These are phyloP conservation scores for Gadus macrocephalus DNA, from an alignment of 2,113 vertebrate species.

Conservation along the genomic window DNA sequence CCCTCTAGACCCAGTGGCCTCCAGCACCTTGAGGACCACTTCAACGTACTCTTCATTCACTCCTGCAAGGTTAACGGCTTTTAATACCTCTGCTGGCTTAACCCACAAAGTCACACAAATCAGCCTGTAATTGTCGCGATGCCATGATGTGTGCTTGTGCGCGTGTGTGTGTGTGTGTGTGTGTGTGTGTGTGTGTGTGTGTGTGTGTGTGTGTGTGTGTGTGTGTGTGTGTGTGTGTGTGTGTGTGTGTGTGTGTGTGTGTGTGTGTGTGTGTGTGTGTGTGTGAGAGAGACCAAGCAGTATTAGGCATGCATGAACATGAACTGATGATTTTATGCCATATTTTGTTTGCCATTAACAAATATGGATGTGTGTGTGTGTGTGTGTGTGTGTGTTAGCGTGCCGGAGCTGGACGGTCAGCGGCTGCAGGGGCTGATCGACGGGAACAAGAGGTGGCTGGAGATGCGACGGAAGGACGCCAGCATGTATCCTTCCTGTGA, in stretches of 20 bases:
- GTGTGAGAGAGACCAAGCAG: neutral
- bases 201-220: neutral
- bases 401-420: constrained; percentile 54
- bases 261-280: neutral
- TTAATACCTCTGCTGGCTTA: neutral
- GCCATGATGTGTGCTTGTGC: no score
- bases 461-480: constrained; percentile 76
- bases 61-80: constrained; percentile 49
- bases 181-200: neutral
- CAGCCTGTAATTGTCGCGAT: no score
- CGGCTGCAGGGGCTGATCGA: constrained; percentile 78
- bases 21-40: constrained; percentile 32
- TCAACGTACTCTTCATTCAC: constrained; percentile 43
- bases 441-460: constrained; percentile 84
- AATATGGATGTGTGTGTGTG: neutral
- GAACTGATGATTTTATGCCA: no score
- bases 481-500: constrained; percentile 83
- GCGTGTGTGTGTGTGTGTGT: neutral
- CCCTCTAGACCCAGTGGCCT: constrained; percentile 30
- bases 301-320: no score
- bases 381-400: neutral
- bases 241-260: neutral
- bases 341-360: no score
- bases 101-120: no score
- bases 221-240: neutral